Percentiles rank a stretch among this genome's conserved stretches.
These are phyloP conservation scores for Ceriagrion tenellum DNA, from an alignment of 2,888 invertebrate genomes.

Conservation along the genomic window DNA sequence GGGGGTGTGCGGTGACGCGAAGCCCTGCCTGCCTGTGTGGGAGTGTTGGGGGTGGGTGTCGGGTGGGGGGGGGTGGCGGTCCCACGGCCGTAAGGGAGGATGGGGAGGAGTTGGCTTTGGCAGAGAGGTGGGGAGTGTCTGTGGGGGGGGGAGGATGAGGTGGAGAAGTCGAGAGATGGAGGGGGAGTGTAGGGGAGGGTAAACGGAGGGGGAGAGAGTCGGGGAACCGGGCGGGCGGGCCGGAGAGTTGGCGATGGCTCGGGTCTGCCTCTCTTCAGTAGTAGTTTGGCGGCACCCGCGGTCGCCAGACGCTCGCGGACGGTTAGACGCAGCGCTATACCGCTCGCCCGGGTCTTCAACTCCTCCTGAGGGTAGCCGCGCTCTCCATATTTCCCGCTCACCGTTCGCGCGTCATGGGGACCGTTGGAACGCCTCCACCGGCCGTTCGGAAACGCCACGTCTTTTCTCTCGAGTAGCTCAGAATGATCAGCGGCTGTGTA, in stretches of 20 bases:
- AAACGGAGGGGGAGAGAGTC: background rate
- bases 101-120: background rate
- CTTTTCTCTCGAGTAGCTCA: background rate
- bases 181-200: background rate
- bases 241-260: background rate
- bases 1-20: background rate
- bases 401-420: background rate
- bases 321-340: background rate
- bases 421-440: background rate
- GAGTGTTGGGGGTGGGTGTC: background rate
- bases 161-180: background rate
- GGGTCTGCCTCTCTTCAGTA: constrained; percentile 14
- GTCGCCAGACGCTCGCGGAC: constrained; percentile 6
- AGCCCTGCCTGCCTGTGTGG: background rate
- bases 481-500: background rate
- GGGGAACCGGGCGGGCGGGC: background rate
- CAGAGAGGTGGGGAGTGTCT: background rate
- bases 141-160: background rate
- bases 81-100: background rate
- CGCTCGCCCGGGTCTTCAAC: background rate
- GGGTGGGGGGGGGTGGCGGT: background rate
- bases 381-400: background rate
- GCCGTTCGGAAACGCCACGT: background rate
- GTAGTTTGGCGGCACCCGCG: constrained; percentile 45
- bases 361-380: background rate